Evolutionary conservation across 2,888 invertebrate genomes (phyloP), one percentile per base, ranked within the genome.

Genomic region (Cataglyphis albicans): DNA sequence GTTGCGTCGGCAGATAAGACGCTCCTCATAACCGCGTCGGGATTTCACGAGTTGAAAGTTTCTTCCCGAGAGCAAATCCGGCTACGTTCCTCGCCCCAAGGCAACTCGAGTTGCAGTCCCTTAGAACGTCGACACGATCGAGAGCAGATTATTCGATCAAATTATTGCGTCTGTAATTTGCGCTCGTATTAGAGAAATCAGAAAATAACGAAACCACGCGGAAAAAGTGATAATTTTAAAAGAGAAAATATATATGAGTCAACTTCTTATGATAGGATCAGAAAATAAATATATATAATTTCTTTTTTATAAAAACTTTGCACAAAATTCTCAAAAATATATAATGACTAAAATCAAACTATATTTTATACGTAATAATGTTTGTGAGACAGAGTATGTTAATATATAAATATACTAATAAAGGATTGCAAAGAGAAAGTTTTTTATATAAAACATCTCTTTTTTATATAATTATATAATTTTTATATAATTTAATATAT

Each of bases 11-110:
- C 84, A 89, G 89, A 89, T 89, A 89, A 89, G 90, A 80, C 89
- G 87, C 82, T 89, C 90, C 88, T 89, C 90, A 89, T 89, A 89
- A 89, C 89, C 84, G 88, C 90, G 82, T 87, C 80, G 89, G 88
- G 89, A 89, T 89, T 89, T 89, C 90, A 83, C 85, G 83, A 87
- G 87, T 89, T 86, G 87, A 89, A 89, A 89, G 90, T 89, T 89
- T 89, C 89, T 87, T 84, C 84, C 78, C 61, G 81, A 68, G 85
- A 89, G 89, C 88, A 87, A 89, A 89, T 89, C 90, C 90, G 86
- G 82, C 84, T 84, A 73, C 86, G 82, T 86, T n/a, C 83, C 85
- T 82, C 82, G 63, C 73, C 48, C 64, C 64, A 63, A 68, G 75
- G 81, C 83, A 84, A 61, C 83, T 81, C 59, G 74, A 86, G 87